phyloP scores from a whole-genome alignment of 37 sponge, comb jelly and placozoan species.

The Spongia lamella region DNA sequence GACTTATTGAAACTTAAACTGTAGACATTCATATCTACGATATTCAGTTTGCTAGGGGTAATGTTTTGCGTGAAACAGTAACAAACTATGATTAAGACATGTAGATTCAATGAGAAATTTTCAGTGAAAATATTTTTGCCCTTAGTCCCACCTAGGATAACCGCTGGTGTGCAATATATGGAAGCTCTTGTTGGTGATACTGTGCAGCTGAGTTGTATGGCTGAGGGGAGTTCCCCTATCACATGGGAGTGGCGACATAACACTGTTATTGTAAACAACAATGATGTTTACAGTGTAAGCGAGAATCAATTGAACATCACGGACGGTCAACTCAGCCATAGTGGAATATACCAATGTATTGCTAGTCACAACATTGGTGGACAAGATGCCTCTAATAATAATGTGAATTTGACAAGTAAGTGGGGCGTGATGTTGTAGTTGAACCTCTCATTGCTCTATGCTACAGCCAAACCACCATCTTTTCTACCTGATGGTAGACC shows the following conservation, averaged over 20 bases:
- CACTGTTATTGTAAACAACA: neutral
- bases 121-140: too few species aligned
- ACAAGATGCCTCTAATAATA: neutral
- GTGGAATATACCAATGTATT: conserved; percentile 59
- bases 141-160: conserved; percentile 45
- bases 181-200: conserved; percentile 3
- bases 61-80: too few species aligned
- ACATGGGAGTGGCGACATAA: conserved; percentile 43
- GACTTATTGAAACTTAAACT: too few species aligned
- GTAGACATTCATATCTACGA: too few species aligned
- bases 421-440: neutral
- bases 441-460: neutral
- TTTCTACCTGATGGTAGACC: neutral
- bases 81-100: too few species aligned
- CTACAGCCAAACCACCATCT: neutral
- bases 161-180: neutral
- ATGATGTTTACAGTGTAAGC: neutral
- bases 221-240: conserved; percentile 27
- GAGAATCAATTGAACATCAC: conserved; percentile 16
- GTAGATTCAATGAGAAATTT: too few species aligned
- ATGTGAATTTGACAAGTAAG: conserved; percentile 10
- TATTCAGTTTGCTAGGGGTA: too few species aligned
- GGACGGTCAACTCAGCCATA: conserved; percentile 6
- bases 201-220: conserved; percentile 22
- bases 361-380: conserved; percentile 8